These are phyloP conservation scores for Bimastos eiseni DNA, from an alignment of 2,888 invertebrate genomes.

Conservation along the genomic window DNA sequence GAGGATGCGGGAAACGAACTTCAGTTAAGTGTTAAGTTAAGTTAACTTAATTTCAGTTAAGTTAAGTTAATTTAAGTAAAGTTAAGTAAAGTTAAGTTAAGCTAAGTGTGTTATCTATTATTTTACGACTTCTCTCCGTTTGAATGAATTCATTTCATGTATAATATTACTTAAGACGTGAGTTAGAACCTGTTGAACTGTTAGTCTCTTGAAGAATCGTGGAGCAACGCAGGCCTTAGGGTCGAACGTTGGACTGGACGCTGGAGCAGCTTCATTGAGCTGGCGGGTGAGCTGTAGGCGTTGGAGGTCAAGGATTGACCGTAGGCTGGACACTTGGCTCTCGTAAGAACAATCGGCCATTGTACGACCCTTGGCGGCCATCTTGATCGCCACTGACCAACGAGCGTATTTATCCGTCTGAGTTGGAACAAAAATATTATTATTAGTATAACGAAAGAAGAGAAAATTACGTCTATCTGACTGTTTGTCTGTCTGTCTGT, in stretches of 20 bases:
- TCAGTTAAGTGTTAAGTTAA: too few relatives aligned
- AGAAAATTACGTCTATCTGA: too few relatives aligned
- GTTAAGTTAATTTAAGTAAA: too few relatives aligned
- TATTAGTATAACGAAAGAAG: too few relatives aligned
- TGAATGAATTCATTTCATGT: too few relatives aligned
- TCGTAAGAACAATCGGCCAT: slow-evolving; percentile 93
- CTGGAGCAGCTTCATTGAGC: slow-evolving; percentile 58
- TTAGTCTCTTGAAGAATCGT: background rate
- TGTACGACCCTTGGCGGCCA: slow-evolving; percentile 93
- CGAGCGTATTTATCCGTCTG: slow-evolving; percentile 94
- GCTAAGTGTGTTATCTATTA: too few relatives aligned
- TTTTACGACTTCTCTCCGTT: too few relatives aligned
- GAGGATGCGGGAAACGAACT: too few relatives aligned
- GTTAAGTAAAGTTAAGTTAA: too few relatives aligned
- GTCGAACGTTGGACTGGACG: slow-evolving; percentile 69
- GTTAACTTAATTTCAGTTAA: too few relatives aligned
- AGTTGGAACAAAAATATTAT: background rate
- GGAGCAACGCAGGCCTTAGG: slow-evolving; percentile 88
- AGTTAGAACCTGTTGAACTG: background rate
- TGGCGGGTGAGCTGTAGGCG: slow-evolving; percentile 73
- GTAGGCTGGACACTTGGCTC: slow-evolving; percentile 83
- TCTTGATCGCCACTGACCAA: slow-evolving; percentile 95
- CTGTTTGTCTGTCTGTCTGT: too few relatives aligned
- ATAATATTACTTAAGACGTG: too few relatives aligned
- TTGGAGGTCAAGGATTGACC: slow-evolving; percentile 81